phyloP scores from a whole-genome alignment of 2,113 vertebrate species.

The Anhinga anhinga region DNA sequence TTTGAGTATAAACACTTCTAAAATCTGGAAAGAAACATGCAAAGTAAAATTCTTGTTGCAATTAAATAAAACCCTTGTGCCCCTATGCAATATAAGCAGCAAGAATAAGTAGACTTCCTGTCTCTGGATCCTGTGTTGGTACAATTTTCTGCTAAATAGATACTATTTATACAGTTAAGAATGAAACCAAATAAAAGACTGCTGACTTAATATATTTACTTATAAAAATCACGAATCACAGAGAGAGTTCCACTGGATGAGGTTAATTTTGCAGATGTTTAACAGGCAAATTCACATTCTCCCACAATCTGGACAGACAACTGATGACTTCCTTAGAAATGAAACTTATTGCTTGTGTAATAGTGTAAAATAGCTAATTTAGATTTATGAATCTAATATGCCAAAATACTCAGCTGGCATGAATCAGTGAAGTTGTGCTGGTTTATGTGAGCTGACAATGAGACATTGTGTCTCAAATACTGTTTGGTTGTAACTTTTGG shows the following conservation, averaged over 20 bases:
- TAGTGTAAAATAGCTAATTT: background rate
- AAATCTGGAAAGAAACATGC: background rate
- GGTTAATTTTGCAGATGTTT: background rate
- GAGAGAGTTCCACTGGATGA: background rate
- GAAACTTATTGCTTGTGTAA: background rate
- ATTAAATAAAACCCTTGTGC: background rate
- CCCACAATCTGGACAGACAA: background rate
- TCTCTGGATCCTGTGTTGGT: background rate
- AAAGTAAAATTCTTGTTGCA: background rate
- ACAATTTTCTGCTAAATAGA: background rate
- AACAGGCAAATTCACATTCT: background rate
- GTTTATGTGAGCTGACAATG: background rate
- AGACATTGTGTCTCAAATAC: background rate
- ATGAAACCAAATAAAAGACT: background rate
- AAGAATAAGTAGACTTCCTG: background rate
- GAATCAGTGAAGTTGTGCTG: background rate
- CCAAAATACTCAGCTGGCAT: background rate
- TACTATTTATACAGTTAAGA: background rate
- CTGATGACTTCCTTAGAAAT: background rate
- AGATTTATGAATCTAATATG: background rate
- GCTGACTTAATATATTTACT: background rate
- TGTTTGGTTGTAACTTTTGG: background rate
- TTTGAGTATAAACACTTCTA: background rate
- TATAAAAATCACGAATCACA: background rate
- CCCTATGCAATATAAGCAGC: background rate